Conservation (phyloP, 2,888 invertebrate genomes). For the Hoplodrina blanda region DNA sequence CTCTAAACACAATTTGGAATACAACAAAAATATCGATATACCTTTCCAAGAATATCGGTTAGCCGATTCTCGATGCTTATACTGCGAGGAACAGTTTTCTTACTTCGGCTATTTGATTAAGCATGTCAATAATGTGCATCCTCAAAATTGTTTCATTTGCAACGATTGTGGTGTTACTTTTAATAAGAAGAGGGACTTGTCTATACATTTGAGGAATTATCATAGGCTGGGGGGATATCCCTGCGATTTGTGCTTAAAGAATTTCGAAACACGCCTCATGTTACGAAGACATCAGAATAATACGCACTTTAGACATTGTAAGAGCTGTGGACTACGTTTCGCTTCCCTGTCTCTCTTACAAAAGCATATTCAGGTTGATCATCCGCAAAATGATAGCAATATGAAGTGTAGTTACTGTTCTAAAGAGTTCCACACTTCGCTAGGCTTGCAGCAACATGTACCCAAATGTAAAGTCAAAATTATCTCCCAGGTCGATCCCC, state of each 20-base stretch:
- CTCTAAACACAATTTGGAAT: constrained; percentile 77
- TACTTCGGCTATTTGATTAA: constrained; percentile 79
- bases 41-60: constrained; percentile 79
- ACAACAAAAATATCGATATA: constrained; percentile 77
- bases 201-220: constrained; percentile 74
- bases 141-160: constrained; percentile 78
- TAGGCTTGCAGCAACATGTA: constrained; percentile 78
- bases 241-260: constrained; percentile 77
- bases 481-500: constrained; percentile 60
- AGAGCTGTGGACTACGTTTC: constrained; percentile 75
- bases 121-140: constrained; percentile 79
- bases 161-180: constrained; percentile 80
- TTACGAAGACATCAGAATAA: constrained; percentile 74
- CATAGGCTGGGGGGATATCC: constrained; percentile 78
- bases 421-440: constrained; percentile 76
- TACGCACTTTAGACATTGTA: constrained; percentile 79
- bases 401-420: constrained; percentile 80
- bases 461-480: constrained; percentile 78
- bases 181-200: constrained; percentile 79
- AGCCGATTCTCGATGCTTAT: constrained; percentile 75
- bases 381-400: constrained; percentile 71
- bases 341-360: constrained; percentile 72
- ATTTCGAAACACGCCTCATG: constrained; percentile 69
- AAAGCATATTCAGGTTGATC: constrained; percentile 77
- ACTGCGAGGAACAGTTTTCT: constrained; percentile 77